phyloP scores from a whole-genome alignment of 2,797 vertebrate genomes.

The Silurus aristotelis region DNA sequence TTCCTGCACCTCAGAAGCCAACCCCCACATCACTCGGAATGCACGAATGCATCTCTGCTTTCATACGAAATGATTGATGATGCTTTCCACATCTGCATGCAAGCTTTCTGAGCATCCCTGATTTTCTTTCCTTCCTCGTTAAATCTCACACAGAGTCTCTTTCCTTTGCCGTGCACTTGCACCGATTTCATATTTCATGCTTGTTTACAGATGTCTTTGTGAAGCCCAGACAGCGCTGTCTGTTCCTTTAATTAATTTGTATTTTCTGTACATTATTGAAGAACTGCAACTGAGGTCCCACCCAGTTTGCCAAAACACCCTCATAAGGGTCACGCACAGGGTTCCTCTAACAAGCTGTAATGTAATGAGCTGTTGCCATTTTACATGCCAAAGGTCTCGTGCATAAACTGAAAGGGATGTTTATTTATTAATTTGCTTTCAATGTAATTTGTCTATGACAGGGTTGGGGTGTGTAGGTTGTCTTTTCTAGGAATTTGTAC shows the following conservation, averaged over 20 bases:
- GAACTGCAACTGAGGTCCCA: background rate
- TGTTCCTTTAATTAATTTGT: constrained; percentile 33
- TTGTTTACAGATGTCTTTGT: constrained; percentile 24
- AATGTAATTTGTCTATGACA: background rate
- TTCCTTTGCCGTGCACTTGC: background rate
- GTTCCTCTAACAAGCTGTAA: background rate
- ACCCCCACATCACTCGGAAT: constrained; percentile 50
- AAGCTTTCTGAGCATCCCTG: background rate
- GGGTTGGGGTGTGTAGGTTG: background rate
- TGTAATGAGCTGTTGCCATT: constrained; percentile 1
- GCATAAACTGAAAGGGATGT: background rate
- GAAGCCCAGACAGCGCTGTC: constrained; percentile 13
- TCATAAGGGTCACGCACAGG: background rate
- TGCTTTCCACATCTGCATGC: constrained; percentile 24
- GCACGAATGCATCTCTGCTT: constrained; percentile 16
- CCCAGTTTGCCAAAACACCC: background rate
- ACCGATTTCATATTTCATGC: constrained; percentile 40
- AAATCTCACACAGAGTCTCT: background rate
- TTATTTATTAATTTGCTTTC: background rate
- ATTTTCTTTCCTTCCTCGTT: constrained; percentile 8
- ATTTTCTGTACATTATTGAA: constrained; percentile 29
- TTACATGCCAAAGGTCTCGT: background rate
- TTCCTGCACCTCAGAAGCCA: constrained; percentile 20
- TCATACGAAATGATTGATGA: constrained; percentile 16
- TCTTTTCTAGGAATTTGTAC: background rate